Conservation (phyloP, 2,113 vertebrate species). For the Chaetodon auriga region DNA sequence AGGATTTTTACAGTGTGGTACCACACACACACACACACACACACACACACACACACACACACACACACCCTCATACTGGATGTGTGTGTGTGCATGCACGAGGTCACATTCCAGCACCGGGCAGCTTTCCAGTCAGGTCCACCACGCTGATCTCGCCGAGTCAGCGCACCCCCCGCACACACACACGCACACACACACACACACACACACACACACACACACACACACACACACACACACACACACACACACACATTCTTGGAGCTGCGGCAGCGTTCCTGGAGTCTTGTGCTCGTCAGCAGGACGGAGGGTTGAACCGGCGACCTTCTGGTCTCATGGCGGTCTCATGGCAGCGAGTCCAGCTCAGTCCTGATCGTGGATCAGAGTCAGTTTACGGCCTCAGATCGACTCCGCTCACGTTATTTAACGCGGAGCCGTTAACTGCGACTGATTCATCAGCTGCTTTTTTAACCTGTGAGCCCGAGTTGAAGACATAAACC, state of each 20-base stretch:
- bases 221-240: slow-evolving; percentile 40
- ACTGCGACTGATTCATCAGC: no score
- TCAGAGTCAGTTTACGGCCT: background rate
- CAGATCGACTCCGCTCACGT: no score
- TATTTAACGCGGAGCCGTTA: no score
- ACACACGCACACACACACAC: slow-evolving; percentile 39
- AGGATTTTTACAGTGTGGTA: no score
- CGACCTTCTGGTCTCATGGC: slow-evolving; percentile 20
- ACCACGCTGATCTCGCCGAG: slow-evolving; percentile 14
- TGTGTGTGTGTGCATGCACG: background rate
- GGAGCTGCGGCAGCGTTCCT: slow-evolving; percentile 40
- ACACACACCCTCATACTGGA: slow-evolving; percentile 38
- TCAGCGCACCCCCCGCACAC: slow-evolving; percentile 33
- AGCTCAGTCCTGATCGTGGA: background rate
- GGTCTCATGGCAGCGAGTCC: background rate
- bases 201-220: slow-evolving; percentile 20
- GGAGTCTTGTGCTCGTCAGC: slow-evolving; percentile 42
- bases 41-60: background rate
- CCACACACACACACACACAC: no score
- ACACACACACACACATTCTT: slow-evolving; percentile 19
- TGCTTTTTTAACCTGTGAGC: no score
- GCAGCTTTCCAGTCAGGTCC: slow-evolving; percentile 59
- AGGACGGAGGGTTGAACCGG: slow-evolving; percentile 29
- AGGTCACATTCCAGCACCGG: slow-evolving; percentile 66
- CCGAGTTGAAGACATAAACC: no score